Evolutionary conservation across 1,140 invertebrate species (phyloP).

Genomic region (Ceratoteleas bidentatus): DNA sequence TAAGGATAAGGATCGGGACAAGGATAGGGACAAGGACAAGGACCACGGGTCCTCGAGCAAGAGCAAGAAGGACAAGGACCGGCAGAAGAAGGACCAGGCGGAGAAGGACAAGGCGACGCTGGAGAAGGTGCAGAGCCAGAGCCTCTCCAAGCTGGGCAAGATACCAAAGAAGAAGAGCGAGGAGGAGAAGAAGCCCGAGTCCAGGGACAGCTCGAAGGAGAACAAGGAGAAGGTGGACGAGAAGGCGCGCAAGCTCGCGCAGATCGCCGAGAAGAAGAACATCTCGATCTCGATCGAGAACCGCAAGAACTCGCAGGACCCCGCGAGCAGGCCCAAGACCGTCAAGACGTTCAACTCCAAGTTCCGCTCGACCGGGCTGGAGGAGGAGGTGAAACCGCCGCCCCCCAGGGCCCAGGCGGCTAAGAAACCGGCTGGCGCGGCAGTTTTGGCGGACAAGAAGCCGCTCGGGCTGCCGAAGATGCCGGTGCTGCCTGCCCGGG

Average conservation of each 20-base stretch:
- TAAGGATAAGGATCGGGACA: too few relatives aligned
- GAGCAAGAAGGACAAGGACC: constrained; percentile 80
- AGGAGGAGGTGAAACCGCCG: constrained; percentile 90
- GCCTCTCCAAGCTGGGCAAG: constrained; percentile 86
- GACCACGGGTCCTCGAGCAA: constrained; percentile 60
- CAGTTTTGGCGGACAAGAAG: constrained; percentile 82
- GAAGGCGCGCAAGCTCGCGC: constrained; percentile 73
- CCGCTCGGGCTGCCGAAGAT: constrained; percentile 80
- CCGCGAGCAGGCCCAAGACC: constrained; percentile 87
- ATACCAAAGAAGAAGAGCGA: constrained; percentile 86
- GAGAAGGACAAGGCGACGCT: constrained; percentile 87
- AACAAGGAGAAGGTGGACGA: constrained; percentile 75
- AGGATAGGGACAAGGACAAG: constrained; percentile 52
- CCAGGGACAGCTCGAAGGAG: constrained; percentile 75
- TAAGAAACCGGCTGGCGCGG: constrained; percentile 65
- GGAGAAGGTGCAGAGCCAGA: constrained; percentile 85
- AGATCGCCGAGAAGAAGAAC: constrained; percentile 83
- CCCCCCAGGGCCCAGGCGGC: constrained; percentile 83
- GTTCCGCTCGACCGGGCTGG: constrained; percentile 91
- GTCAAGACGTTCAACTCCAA: constrained; percentile 94
- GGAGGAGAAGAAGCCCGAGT: constrained; percentile 77
- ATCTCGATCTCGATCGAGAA: constrained; percentile 91
- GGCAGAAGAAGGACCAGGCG: constrained; percentile 81
- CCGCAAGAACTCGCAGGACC: constrained; percentile 84
- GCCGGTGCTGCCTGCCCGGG: constrained; percentile 82